A percentile compares a stretch with the other conserved stretches of the same genome.
Conservation (phyloP, 2,113 vertebrate genomes). For the Sphyrna mokarran region DNA sequence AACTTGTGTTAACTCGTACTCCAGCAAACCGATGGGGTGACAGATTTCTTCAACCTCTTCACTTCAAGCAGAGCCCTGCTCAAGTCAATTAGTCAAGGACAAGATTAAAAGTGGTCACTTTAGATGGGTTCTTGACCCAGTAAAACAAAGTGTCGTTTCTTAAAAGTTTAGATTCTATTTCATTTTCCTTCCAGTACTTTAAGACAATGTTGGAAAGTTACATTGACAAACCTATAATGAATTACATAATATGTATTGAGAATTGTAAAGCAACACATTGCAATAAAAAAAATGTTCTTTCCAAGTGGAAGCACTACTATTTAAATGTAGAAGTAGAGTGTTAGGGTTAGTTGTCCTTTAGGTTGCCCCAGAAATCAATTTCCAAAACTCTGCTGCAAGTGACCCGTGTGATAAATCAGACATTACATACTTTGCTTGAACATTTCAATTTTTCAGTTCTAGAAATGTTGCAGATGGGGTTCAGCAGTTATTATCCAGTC, state of each 20-base stretch:
- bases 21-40: neutral
- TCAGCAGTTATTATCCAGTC: too few species aligned
- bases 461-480: too few species aligned
- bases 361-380: too few species aligned
- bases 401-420: too few species aligned
- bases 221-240: neutral
- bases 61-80: neutral
- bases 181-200: neutral
- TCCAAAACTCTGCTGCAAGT: too few species aligned
- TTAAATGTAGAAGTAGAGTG: too few species aligned
- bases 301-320: too few species aligned
- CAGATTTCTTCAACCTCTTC: neutral
- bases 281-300: neutral
- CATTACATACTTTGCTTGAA: too few species aligned
- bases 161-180: neutral
- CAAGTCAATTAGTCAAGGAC: neutral
- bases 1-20: neutral
- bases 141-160: neutral
- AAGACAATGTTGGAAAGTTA: neutral
- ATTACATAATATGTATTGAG: neutral
- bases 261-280: neutral
- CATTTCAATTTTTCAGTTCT: too few species aligned
- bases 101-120: neutral
- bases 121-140: neutral
- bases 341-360: too few species aligned